A percentile compares a stretch with the other conserved stretches of the same genome.
These are phyloP conservation scores for Mimas tiliae DNA, from an alignment of 2,888 invertebrate genomes.

Conservation along the genomic window DNA sequence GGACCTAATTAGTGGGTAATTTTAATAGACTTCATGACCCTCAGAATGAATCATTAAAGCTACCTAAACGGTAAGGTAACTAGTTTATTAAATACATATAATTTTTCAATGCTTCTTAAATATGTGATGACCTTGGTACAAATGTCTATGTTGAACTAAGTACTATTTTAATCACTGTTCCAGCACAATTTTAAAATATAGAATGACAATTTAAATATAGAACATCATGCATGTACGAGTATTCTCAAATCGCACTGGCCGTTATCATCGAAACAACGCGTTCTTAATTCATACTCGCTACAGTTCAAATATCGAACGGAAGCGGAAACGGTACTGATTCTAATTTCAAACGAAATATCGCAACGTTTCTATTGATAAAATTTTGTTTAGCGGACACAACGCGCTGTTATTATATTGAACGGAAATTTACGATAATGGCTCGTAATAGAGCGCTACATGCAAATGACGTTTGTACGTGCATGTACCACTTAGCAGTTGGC, in stretches of 20 bases:
- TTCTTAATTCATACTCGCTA: constrained; percentile 72
- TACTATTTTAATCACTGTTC: not conserved
- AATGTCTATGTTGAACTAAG: not conserved
- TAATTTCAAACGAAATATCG: constrained; percentile 82
- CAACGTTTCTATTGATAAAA: constrained; percentile 81
- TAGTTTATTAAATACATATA: not conserved
- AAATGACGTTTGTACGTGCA: constrained; percentile 51
- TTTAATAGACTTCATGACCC: not conserved
- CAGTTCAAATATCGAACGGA: constrained; percentile 82
- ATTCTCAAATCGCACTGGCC: constrained; percentile 39
- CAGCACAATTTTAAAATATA: constrained; percentile 6
- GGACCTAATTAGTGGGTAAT: too few relatives aligned
- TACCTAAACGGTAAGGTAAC: not conserved
- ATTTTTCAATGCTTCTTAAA: not conserved
- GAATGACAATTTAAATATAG: constrained; percentile 21
- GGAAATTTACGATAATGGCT: constrained; percentile 78
- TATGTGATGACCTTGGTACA: not conserved
- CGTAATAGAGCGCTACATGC: constrained; percentile 66
- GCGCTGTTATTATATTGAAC: constrained; percentile 76
- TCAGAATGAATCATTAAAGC: not conserved
- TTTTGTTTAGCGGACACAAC: constrained; percentile 67
- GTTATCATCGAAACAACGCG: constrained; percentile 70
- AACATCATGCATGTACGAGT: not conserved
- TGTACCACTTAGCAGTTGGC: constrained; percentile 28
- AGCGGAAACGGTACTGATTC: constrained; percentile 83